These are phyloP conservation scores for Cryptus viduatorius DNA, from an alignment of 2,888 invertebrate species.

Conservation along the genomic window DNA sequence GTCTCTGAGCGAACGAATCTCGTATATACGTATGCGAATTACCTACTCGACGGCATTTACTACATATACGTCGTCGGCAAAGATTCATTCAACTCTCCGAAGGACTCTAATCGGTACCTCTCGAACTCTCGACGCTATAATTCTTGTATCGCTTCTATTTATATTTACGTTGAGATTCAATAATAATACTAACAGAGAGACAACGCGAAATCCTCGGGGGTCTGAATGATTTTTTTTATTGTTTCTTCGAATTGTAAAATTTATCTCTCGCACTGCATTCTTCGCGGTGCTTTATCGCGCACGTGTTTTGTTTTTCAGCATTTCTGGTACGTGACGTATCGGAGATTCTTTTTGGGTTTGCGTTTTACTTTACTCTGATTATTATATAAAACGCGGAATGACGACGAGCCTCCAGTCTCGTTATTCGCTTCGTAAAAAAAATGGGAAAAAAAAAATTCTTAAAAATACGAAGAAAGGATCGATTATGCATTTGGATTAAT, in stretches of 20 bases:
- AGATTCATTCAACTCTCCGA: constrained; percentile 45
- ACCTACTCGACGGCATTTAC: not conserved
- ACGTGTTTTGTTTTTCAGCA: constrained; percentile 1
- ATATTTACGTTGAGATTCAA: constrained; percentile 37
- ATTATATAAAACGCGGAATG: not conserved
- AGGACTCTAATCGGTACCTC: constrained; percentile 11
- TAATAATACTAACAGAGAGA: constrained; percentile 21
- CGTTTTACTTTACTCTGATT: not conserved
- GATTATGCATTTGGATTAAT: not conserved
- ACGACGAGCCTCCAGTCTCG: constrained; percentile 6
- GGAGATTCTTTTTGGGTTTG: constrained; percentile 36
- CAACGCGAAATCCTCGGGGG: not conserved
- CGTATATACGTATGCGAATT: not conserved
- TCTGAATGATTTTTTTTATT: constrained; percentile 10
- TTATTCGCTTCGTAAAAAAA: constrained; percentile 34
- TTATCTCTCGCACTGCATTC: not conserved
- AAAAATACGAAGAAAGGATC: not conserved
- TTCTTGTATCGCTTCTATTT: constrained; percentile 33
- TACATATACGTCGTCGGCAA: not conserved
- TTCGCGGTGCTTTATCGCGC: constrained; percentile 22
- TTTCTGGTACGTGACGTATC: constrained; percentile 45
- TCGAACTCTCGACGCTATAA: not conserved
- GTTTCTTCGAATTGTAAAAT: not conserved
- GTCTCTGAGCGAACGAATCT: not conserved
- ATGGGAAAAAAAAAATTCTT: not conserved